Conservation (phyloP, 2,888 invertebrate species). For the Nemotelus nigrinus region DNA sequence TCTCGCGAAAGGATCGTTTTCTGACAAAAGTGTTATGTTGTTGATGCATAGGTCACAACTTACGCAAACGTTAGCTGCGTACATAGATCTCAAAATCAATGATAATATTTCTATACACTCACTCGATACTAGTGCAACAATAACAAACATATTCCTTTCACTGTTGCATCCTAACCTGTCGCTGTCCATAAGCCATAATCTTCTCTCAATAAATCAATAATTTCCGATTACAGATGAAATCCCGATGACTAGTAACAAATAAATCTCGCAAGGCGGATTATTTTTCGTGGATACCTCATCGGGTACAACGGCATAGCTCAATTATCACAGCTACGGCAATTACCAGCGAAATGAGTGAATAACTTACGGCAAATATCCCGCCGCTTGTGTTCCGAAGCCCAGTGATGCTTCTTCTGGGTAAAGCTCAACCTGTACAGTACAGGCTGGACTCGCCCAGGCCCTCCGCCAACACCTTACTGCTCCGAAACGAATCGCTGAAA, state of each 20-base stretch:
- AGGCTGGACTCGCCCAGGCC: not conserved
- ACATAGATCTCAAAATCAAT: too few species aligned
- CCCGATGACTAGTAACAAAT: slow-evolving; percentile 15
- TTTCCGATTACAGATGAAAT: not conserved
- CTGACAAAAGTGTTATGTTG: too few species aligned
- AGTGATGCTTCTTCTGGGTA: not conserved
- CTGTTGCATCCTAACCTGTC: too few species aligned
- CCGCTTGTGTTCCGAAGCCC: not conserved
- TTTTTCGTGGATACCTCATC: not conserved
- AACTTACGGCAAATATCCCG: slow-evolving; percentile 38
- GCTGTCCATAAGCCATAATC: not conserved
- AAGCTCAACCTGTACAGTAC: not conserved
- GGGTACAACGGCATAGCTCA: slow-evolving; percentile 18
- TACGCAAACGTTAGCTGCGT: too few species aligned
- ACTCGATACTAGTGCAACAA: too few species aligned
- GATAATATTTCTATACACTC: too few species aligned
- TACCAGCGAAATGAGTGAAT: slow-evolving; percentile 33
- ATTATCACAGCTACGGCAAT: slow-evolving; percentile 30
- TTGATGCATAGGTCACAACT: too few species aligned
- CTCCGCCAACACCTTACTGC: not conserved
- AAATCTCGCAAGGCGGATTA: slow-evolving; percentile 13
- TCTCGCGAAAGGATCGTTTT: too few species aligned
- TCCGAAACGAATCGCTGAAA: not conserved
- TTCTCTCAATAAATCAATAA: slow-evolving; percentile 18
- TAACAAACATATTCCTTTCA: too few species aligned